Percentiles rank a stretch among this genome's conserved stretches.
phyloP scores from a whole-genome alignment of 2,888 invertebrate species.

The Sphaerophoria taeniata region DNA sequence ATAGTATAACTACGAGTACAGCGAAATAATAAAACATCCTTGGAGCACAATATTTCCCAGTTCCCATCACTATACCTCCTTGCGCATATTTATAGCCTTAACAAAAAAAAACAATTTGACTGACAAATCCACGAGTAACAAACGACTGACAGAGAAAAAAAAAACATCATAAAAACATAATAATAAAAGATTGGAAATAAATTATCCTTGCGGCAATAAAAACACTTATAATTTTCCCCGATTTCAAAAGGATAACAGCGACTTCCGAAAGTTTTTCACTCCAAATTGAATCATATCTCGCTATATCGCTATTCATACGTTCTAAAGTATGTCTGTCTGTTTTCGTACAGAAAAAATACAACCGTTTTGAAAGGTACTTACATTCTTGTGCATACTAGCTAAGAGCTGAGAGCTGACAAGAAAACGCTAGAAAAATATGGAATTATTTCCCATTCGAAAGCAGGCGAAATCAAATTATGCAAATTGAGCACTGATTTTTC shows the following conservation, averaged over 20 bases:
- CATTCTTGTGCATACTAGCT: not conserved
- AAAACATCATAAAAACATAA: constrained; percentile 71
- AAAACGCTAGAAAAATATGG: constrained; percentile 53
- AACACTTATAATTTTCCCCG: constrained; percentile 70
- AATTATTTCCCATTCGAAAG: constrained; percentile 61
- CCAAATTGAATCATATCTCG: constrained; percentile 62
- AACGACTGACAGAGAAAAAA: not conserved
- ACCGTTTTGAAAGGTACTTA: constrained; percentile 32
- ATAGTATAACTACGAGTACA: not conserved
- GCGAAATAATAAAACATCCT: constrained; percentile 18
- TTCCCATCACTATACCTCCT: constrained; percentile 12
- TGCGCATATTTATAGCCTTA: not conserved
- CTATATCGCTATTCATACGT: not conserved
- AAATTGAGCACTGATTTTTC: constrained; percentile 76
- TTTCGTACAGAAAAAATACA: constrained; percentile 11
- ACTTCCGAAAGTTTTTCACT: constrained; percentile 52
- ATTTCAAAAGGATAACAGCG: constrained; percentile 67
- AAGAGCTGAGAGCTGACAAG: not conserved
- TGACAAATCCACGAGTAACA: constrained; percentile 50
- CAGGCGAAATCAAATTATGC: constrained; percentile 74
- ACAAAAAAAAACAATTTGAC: constrained; percentile 62
- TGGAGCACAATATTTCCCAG: not conserved
- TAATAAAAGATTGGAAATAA: constrained; percentile 74
- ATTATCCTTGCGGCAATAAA: constrained; percentile 75
- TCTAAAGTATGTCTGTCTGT: constrained; percentile 5